These are phyloP conservation scores for Neostethus bicornis DNA, from an alignment of 2,797 vertebrate species.

Conservation along the genomic window DNA sequence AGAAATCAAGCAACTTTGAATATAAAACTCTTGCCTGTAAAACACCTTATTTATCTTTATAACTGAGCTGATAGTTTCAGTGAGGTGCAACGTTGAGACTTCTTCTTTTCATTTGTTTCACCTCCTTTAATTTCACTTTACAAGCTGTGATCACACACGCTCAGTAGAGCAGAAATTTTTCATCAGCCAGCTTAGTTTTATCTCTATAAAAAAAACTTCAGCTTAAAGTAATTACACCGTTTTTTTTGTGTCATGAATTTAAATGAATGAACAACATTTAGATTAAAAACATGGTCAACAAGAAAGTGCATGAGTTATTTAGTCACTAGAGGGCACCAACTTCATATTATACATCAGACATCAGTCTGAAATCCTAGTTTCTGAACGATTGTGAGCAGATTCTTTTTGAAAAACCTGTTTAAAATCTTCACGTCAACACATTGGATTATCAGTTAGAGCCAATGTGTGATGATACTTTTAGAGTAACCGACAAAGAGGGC, in stretches of 20 bases:
- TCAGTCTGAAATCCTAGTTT: background rate
- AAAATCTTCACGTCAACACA: no score
- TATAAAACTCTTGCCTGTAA: slow-evolving; percentile 16
- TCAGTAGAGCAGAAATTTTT: slow-evolving; percentile 46
- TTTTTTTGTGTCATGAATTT: no score
- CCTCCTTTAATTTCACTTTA: slow-evolving; percentile 53
- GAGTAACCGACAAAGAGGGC: no score
- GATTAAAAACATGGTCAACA: background rate
- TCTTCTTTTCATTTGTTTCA: slow-evolving; percentile 59
- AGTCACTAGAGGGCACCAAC: slow-evolving; percentile 64
- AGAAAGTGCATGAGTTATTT: background rate
- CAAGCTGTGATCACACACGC: slow-evolving; percentile 38
- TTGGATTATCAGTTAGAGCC: background rate
- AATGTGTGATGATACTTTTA: no score
- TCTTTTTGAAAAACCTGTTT: no score
- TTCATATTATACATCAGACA: slow-evolving; percentile 4
- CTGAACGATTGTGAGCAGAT: background rate
- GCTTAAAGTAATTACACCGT: no score
- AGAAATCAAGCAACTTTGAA: slow-evolving; percentile 10
- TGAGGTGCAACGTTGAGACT: slow-evolving; percentile 11
- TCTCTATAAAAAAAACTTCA: slow-evolving; percentile 31
- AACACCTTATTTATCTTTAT: slow-evolving; percentile 23
- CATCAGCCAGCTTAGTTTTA: slow-evolving; percentile 33
- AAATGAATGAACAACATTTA: background rate
- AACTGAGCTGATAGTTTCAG: slow-evolving; percentile 33